A percentile compares a stretch with the other conserved stretches of the same genome.
These are phyloP conservation scores for Callithrix jacchus DNA, from an alignment of 2,113 vertebrate species.

Conservation along the genomic window DNA sequence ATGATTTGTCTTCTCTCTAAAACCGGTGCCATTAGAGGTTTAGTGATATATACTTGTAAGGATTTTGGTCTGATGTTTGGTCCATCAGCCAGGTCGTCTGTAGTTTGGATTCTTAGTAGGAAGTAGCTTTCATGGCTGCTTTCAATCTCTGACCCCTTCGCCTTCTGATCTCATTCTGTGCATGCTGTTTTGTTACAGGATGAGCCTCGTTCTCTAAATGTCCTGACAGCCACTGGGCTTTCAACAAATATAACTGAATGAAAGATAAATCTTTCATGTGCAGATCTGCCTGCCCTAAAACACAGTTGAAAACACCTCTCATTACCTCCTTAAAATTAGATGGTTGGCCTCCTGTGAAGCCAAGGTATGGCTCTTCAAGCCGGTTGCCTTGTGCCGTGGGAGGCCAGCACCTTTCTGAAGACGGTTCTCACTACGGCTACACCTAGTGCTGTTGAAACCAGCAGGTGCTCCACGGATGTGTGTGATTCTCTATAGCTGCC, in stretches of 20 bases:
- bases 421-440: rapidly evolving
- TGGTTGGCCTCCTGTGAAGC: background rate
- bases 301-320: rapidly evolving
- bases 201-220: rapidly evolving
- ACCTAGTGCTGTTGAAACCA: background rate
- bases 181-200: too few species aligned
- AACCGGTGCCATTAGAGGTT: background rate
- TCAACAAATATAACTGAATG: background rate
- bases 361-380: background rate
- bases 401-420: background rate
- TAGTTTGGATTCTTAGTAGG: background rate
- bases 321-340: background rate
- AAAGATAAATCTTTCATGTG: background rate
- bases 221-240: background rate
- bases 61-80: background rate
- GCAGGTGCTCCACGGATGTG: rapidly evolving
- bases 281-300: background rate
- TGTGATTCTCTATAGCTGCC: background rate
- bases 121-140: too few species aligned
- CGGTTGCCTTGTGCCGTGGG: rapidly evolving
- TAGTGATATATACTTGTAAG: rapidly evolving
- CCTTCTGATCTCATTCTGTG: background rate
- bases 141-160: background rate
- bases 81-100: background rate
- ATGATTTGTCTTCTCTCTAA: background rate